Conservation (phyloP, 2,113 vertebrate genomes). For the Myrmecobius fasciatus region DNA sequence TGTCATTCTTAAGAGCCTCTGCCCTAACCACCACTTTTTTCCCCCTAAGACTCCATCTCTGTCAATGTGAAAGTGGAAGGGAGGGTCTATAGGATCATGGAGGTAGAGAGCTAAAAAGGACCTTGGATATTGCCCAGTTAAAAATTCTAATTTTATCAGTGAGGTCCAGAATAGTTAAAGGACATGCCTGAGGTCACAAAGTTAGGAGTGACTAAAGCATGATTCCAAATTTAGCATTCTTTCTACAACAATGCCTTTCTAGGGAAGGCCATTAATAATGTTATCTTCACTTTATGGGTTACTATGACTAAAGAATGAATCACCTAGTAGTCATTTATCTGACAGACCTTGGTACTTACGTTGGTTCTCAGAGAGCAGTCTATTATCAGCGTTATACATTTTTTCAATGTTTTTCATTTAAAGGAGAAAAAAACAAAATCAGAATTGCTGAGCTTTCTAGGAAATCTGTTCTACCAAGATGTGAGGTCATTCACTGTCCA, state of each 20-base stretch:
- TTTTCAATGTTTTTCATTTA: not conserved
- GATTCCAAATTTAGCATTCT: conserved; percentile 7
- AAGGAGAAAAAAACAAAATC: conserved; percentile 37
- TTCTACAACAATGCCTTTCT: not conserved
- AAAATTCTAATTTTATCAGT: not conserved
- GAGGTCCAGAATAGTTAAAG: not conserved
- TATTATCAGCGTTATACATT: not conserved
- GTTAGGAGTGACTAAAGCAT: not conserved
- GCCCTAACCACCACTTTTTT: not conserved
- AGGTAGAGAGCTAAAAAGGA: not conserved
- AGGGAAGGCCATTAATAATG: not conserved
- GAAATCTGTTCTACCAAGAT: conserved; percentile 44
- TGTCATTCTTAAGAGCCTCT: not conserved
- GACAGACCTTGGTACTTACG: not conserved
- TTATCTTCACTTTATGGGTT: not conserved
- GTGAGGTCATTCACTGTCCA: not conserved
- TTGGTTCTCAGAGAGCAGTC: not conserved
- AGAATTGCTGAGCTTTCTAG: conserved; percentile 70
- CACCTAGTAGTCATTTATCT: not conserved
- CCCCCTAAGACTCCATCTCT: not conserved
- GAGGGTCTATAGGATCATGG: not conserved
- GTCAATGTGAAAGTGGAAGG: not conserved
- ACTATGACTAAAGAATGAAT: not conserved
- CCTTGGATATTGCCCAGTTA: not conserved
- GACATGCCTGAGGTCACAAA: conserved; percentile 10